phyloP scores from a whole-genome alignment of 2,888 invertebrate genomes.

The Biston betularia region DNA sequence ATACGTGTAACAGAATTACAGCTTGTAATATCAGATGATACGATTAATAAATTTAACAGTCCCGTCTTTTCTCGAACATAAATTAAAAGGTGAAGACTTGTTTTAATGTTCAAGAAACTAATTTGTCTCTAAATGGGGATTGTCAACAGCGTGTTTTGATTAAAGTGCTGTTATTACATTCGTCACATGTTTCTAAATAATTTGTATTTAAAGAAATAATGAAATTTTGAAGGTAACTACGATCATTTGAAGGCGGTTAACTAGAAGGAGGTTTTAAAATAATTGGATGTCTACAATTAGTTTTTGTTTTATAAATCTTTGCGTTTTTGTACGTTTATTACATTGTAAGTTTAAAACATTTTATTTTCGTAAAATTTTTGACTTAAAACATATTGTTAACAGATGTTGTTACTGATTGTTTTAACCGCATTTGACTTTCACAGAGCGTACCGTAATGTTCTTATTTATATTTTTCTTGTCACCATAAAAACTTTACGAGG shows the following conservation, averaged over 20 bases:
- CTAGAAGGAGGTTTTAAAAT: constrained; percentile 12
- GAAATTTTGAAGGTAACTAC: constrained; percentile 15
- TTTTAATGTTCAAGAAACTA: constrained; percentile 55
- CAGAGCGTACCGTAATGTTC: constrained; percentile 32
- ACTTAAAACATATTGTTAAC: constrained; percentile 22
- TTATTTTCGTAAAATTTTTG: constrained; percentile 2
- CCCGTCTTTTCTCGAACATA: constrained; percentile 45
- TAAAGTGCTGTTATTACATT: constrained; percentile 39
- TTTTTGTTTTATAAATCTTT: constrained; percentile 20
- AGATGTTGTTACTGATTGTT: constrained; percentile 30
- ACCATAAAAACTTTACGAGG: constrained; percentile 39
- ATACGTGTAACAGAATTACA: constrained; percentile 54
- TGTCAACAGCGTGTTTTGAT: constrained; percentile 52
- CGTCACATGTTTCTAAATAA: constrained; percentile 18
- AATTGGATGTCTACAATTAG: constrained; percentile 15
- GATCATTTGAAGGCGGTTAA: not conserved
- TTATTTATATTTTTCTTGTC: constrained; percentile 38
- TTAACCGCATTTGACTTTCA: constrained; percentile 34
- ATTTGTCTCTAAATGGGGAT: constrained; percentile 53
- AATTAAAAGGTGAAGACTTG: constrained; percentile 64
- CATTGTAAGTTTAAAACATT: constrained; percentile 8
- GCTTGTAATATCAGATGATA: constrained; percentile 61
- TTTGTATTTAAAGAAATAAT: constrained; percentile 11
- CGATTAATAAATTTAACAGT: constrained; percentile 44
- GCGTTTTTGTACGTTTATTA: constrained; percentile 8